Evolutionary conservation across 2,113 vertebrate genomes (phyloP).

Genomic region (Rhinoptilus africanus): DNA sequence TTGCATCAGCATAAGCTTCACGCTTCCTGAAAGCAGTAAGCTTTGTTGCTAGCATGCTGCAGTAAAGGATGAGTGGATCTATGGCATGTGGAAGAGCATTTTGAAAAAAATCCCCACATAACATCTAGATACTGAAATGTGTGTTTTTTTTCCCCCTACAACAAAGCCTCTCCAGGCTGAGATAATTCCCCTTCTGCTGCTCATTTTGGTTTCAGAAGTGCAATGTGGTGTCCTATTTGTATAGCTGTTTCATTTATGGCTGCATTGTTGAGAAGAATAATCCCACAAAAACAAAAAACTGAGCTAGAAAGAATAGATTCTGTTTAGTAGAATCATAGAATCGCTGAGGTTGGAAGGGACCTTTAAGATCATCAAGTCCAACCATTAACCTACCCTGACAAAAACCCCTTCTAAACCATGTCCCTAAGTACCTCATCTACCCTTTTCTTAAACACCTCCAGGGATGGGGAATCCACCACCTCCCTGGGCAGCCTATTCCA

Average conservation of each 20-base stretch:
- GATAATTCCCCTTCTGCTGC: neutral
- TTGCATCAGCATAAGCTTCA: slow-evolving; percentile 46
- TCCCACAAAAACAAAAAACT: neutral
- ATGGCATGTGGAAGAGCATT: neutral
- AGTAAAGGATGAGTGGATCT: neutral
- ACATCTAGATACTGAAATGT: neutral
- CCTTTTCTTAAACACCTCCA: no score
- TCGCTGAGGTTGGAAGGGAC: no score
- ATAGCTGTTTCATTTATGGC: neutral
- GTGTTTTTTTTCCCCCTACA: neutral
- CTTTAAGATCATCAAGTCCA: no score
- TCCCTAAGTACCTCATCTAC: no score
- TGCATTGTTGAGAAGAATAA: neutral
- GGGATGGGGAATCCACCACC: no score
- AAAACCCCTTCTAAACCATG: no score
- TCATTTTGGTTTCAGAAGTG: slow-evolving; percentile 28
- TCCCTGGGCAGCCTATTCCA: no score
- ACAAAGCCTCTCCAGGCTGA: neutral
- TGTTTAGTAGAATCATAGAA: neutral
- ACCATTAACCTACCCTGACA: no score
- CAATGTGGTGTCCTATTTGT: neutral
- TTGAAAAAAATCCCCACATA: neutral
- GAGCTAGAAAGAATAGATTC: neutral
- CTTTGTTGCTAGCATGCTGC: neutral
- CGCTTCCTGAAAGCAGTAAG: neutral